Conservation (phyloP, 2,113 vertebrate species). For the Colaptes auratus region DNA sequence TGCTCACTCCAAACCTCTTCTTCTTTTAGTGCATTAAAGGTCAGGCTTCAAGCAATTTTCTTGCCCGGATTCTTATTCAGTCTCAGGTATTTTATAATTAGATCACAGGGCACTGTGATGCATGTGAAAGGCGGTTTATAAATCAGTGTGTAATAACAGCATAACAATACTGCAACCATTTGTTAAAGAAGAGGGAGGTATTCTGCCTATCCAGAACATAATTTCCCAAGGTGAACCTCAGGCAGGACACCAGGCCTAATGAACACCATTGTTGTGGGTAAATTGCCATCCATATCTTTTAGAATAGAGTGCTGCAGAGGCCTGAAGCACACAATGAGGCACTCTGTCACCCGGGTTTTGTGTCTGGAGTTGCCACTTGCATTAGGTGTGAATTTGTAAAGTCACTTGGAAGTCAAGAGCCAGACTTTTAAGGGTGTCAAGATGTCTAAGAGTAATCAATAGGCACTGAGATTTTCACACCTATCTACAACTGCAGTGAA, state of each 20-base stretch:
- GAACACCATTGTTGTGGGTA: not conserved
- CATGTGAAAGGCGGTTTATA: constrained; percentile 33
- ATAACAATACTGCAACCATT: constrained; percentile 13
- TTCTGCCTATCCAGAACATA: not conserved
- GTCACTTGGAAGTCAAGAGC: not conserved
- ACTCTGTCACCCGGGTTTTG: not conserved
- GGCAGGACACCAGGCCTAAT: not conserved
- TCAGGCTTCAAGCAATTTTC: constrained; percentile 35
- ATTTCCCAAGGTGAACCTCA: constrained; percentile 36
- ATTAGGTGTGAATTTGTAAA: not conserved
- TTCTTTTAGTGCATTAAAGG: constrained; percentile 20
- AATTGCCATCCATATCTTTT: not conserved
- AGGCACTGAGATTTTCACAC: constrained; percentile 6
- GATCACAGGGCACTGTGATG: constrained; percentile 7
- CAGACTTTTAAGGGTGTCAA: not conserved
- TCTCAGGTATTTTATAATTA: constrained; percentile 35
- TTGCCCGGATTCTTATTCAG: not conserved
- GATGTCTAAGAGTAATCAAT: not conserved
- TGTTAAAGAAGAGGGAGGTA: constrained; percentile 9
- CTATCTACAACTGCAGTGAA: not conserved
- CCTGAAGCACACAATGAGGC: not conserved
- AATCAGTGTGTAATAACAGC: constrained; percentile 35
- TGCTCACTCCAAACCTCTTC: not conserved
- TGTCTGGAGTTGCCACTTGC: not conserved
- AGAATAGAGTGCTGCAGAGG: not conserved